Conservation (phyloP, 2,888 invertebrate genomes). For the Salpingus planirostris region DNA sequence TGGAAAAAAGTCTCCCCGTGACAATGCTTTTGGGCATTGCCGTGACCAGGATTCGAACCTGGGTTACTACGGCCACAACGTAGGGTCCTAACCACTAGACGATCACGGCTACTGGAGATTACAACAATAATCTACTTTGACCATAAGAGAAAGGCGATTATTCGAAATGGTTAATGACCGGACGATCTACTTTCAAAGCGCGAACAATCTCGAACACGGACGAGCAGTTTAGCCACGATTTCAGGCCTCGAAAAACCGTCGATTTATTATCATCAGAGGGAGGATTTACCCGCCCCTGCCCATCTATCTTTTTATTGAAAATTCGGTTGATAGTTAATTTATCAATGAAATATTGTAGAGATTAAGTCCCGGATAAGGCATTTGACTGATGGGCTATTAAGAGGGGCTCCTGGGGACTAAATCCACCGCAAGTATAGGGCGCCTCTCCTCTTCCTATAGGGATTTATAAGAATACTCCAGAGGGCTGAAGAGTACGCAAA, state of each 20-base stretch:
- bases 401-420: conserved; percentile 22
- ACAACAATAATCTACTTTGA: too few species aligned
- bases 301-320: too few species aligned
- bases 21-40: conserved; percentile 27
- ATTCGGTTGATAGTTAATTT: conserved; percentile 16
- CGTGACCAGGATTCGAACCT: conserved; percentile 54
- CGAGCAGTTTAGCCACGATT: too few species aligned
- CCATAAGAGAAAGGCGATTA: too few species aligned
- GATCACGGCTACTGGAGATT: conserved; percentile 32
- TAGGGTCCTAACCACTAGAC: conserved; percentile 44
- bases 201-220: too few species aligned
- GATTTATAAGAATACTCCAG: conserved; percentile 15
- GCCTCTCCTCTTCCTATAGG: conserved; percentile 14
- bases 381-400: conserved; percentile 27
- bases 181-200: too few species aligned
- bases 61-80: conserved; percentile 55
- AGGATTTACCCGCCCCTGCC: too few species aligned
- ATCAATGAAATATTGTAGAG: conserved; percentile 22
- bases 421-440: conserved; percentile 22
- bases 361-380: conserved; percentile 21
- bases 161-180: too few species aligned
- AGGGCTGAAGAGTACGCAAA: too few species aligned
- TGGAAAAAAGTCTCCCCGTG: conserved; percentile 10
- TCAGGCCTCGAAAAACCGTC: too few species aligned
- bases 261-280: too few species aligned